These are phyloP conservation scores for Ennomos fuscantarius DNA, from an alignment of 2,888 invertebrate genomes.

Conservation along the genomic window DNA sequence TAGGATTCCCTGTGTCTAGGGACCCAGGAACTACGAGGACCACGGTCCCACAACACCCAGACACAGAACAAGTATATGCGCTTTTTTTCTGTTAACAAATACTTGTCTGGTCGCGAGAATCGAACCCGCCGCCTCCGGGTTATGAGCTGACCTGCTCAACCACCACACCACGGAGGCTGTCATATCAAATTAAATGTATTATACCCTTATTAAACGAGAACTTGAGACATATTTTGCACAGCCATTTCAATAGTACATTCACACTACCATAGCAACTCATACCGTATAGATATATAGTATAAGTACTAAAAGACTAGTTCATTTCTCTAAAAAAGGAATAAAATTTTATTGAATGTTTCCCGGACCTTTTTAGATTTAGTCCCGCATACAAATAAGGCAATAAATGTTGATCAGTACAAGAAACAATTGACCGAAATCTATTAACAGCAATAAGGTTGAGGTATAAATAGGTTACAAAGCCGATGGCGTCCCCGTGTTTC, in stretches of 20 bases:
- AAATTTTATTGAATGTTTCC: slow-evolving; percentile 69
- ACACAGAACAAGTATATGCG: no score
- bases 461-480: slow-evolving; percentile 44
- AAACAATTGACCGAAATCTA: slow-evolving; percentile 73
- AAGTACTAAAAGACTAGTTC: slow-evolving; percentile 38
- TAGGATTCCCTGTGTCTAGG: no score
- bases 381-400: slow-evolving; percentile 78
- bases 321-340: slow-evolving; percentile 66
- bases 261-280: no score
- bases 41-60: no score
- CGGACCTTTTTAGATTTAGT: slow-evolving; percentile 72
- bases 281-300: background rate
- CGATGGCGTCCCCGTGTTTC: slow-evolving; percentile 17
- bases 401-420: slow-evolving; percentile 76
- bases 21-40: no score
- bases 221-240: background rate
- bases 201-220: background rate
- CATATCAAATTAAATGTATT: no score
- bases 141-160: no score
- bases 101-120: no score
- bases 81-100: no score
- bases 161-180: no score
- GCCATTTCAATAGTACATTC: slow-evolving; percentile 8
- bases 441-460: slow-evolving; percentile 65
- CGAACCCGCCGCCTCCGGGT: no score